Conservation (phyloP, 2,797 vertebrate genomes). For the Cryptoblepharus egeriae region DNA sequence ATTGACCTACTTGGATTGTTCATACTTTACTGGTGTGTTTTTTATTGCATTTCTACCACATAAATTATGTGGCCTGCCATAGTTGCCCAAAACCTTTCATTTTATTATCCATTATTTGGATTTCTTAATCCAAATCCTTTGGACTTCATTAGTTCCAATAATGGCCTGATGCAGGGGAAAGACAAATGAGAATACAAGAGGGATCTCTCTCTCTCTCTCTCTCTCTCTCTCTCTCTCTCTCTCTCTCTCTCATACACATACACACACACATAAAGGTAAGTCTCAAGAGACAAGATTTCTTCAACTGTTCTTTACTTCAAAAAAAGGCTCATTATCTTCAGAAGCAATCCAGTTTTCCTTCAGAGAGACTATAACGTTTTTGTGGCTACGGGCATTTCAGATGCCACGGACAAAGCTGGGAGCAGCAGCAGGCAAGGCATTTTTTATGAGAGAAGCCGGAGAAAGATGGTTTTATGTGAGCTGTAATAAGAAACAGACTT, state of each 20-base stretch:
- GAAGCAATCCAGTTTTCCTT: neutral
- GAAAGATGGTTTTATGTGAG: constrained; percentile 43
- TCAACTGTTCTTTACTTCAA: neutral
- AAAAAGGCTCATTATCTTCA: constrained; percentile 5
- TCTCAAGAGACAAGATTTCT: neutral
- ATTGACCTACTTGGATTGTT: too few species aligned
- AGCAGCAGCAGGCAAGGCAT: constrained; percentile 38
- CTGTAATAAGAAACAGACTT: constrained; percentile 46
- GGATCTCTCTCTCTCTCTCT: too few species aligned
- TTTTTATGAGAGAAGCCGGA: constrained; percentile 45
- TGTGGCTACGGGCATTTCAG: neutral
- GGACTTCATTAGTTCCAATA: neutral
- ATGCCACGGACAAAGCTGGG: constrained; percentile 26
- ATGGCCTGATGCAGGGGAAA: too few species aligned
- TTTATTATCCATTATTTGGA: too few species aligned
- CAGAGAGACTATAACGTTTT: neutral
- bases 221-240: too few species aligned
- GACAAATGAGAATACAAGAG: too few species aligned
- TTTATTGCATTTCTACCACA: neutral
- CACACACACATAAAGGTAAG: too few species aligned
- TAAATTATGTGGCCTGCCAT: neutral
- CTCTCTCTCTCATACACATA: too few species aligned
- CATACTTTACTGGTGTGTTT: neutral
- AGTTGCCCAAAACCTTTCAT: neutral
- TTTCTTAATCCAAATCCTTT: too few species aligned